phyloP scores from a whole-genome alignment of 2,888 invertebrate species.

The Sylvicola fuscatus region DNA sequence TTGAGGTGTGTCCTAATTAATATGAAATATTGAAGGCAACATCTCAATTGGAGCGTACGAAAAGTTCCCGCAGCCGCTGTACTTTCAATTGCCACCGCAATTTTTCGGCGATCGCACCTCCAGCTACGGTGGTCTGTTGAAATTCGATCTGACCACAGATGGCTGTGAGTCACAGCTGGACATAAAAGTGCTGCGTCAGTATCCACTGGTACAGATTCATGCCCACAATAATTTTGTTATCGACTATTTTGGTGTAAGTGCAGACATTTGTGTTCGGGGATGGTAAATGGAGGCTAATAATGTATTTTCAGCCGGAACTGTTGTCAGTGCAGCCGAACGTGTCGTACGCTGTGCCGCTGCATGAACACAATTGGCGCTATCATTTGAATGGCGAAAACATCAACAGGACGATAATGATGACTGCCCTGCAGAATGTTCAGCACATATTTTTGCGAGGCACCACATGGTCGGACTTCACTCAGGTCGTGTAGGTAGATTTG shows the following conservation, averaged over 20 bases:
- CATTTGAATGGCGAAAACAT: slow-evolving; percentile 31
- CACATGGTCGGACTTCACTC: slow-evolving; percentile 36
- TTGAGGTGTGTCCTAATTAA: slow-evolving; percentile 14
- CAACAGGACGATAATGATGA: slow-evolving; percentile 64
- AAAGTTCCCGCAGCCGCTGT: slow-evolving; percentile 20
- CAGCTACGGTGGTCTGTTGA: slow-evolving; percentile 78
- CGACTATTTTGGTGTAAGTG: slow-evolving; percentile 41
- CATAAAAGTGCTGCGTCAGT: slow-evolving; percentile 32
- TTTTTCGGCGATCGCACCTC: slow-evolving; percentile 74
- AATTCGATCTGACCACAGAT: slow-evolving; percentile 53
- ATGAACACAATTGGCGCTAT: slow-evolving; percentile 56
- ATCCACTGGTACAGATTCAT: slow-evolving; percentile 68
- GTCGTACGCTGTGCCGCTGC: slow-evolving; percentile 36
- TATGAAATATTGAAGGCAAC: slow-evolving; percentile 19
- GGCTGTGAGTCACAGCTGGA: slow-evolving; percentile 35
- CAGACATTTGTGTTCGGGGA: not conserved
- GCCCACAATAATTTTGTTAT: slow-evolving; percentile 50
- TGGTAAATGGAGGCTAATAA: not conserved
- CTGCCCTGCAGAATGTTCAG: slow-evolving; percentile 73
- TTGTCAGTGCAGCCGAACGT: slow-evolving; percentile 27
- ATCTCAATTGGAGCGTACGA: slow-evolving; percentile 23
- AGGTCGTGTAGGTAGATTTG: slow-evolving; percentile 29
- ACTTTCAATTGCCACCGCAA: slow-evolving; percentile 41
- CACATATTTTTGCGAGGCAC: slow-evolving; percentile 58
- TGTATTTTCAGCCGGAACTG: slow-evolving; percentile 16